Conservation (phyloP, 2,113 vertebrate genomes). For the Aphyosemion australe region DNA sequence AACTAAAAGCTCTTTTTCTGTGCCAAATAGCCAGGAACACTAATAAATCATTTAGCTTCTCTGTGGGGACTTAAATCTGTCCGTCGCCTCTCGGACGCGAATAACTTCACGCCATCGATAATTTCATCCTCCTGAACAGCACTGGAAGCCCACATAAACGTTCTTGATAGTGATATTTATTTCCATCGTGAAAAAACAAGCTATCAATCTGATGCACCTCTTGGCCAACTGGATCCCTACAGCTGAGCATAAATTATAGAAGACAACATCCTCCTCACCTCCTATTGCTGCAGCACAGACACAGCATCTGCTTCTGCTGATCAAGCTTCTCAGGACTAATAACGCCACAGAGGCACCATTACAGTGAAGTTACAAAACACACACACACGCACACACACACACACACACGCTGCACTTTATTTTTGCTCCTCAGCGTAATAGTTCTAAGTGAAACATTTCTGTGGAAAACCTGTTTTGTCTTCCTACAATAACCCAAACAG, state of each 20-base stretch:
- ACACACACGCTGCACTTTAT: neutral
- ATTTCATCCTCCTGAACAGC: conserved; percentile 27
- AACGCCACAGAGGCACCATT: conserved; percentile 15
- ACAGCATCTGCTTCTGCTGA: conserved; percentile 46
- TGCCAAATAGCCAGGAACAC: conserved; percentile 20
- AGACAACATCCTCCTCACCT: conserved; percentile 70
- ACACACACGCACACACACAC: neutral
- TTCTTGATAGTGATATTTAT: conserved; percentile 53
- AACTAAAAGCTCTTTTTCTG: conserved; percentile 17
- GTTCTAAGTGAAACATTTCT: neutral
- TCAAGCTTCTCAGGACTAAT: conserved; percentile 58
- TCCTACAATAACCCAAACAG: neutral
- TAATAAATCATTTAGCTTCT: neutral
- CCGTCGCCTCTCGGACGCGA: conserved; percentile 20
- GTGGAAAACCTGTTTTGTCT: neutral
- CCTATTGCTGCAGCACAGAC: conserved; percentile 48
- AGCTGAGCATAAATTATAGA: conserved; percentile 66
- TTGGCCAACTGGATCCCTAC: conserved; percentile 28
- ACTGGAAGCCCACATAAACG: conserved; percentile 16
- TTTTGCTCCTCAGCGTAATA: neutral
- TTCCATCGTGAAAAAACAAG: conserved; percentile 34
- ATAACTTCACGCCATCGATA: conserved; percentile 54
- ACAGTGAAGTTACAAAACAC: neutral
- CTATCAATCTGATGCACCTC: conserved; percentile 57
- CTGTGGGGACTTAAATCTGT: conserved; percentile 30